Evolutionary conservation across 1,140 invertebrate genomes (phyloP).

Genomic region (Nephotettix cincticeps): DNA sequence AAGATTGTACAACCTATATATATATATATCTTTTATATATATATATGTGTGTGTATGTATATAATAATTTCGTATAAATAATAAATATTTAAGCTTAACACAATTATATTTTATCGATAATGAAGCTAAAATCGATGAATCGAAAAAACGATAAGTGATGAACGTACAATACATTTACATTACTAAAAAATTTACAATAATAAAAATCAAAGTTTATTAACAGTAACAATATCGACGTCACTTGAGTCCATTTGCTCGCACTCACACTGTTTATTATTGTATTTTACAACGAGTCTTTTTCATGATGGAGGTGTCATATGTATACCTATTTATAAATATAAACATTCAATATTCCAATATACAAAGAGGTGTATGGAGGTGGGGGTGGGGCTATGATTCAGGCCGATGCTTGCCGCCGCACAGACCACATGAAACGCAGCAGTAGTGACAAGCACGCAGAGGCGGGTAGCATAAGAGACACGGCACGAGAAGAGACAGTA

Average conservation of each 20-base stretch:
- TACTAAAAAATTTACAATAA: conserved; percentile 24
- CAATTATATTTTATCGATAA: conserved; percentile 17
- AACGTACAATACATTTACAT: conserved; percentile 15
- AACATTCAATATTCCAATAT: conserved; percentile 24
- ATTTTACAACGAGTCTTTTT: not conserved
- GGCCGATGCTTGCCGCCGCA: conserved; percentile 84
- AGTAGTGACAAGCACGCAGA: conserved; percentile 78
- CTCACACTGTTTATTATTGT: not conserved
- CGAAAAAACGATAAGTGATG: conserved; percentile 20
- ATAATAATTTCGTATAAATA: conserved; percentile 27
- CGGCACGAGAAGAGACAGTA: conserved; percentile 85
- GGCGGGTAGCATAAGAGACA: conserved; percentile 93
- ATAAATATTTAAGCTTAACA: conserved; percentile 26
- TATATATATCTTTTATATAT: too few relatives aligned
- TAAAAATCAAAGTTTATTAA: conserved; percentile 25
- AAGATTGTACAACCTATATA: conserved; percentile 28
- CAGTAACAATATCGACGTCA: conserved; percentile 19
- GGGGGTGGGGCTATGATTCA: conserved; percentile 50
- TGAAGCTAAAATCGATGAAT: conserved; percentile 17
- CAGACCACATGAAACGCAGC: conserved; percentile 71
- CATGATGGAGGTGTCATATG: too few relatives aligned
- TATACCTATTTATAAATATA: conserved; percentile 26
- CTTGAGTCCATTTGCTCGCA: not conserved
- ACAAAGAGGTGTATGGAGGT: conserved; percentile 40
- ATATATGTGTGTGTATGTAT: too few relatives aligned